Percentiles rank a stretch among this genome's conserved stretches.
phyloP scores from a whole-genome alignment of 2,888 invertebrate species.

The Caprella mutica region DNA sequence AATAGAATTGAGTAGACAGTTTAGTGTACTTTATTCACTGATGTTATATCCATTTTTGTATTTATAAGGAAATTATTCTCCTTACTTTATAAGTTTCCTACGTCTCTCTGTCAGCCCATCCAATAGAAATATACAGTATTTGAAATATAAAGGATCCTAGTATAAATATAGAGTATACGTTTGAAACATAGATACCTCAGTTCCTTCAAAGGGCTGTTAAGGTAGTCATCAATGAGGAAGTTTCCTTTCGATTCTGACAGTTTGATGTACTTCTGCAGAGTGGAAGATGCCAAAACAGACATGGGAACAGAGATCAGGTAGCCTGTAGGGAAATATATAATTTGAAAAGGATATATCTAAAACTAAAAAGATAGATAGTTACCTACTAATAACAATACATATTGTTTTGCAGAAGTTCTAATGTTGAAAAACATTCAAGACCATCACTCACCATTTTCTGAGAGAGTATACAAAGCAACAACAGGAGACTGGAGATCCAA shows the following conservation, averaged over 20 bases:
- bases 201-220: background rate
- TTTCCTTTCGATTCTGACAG: background rate
- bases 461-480: conserved; percentile 63
- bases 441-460: conserved; percentile 37
- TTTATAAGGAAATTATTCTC: no score
- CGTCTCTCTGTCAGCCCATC: no score
- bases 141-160: no score
- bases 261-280: conserved; percentile 44
- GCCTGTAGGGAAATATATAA: no score
- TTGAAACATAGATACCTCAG: background rate
- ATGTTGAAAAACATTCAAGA: background rate
- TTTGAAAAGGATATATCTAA: no score
- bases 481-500: conserved; percentile 77
- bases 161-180: background rate
- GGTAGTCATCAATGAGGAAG: background rate
- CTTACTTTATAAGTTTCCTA: no score
- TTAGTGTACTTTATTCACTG: no score
- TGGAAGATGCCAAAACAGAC: conserved; percentile 76
- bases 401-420: background rate
- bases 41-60: no score
- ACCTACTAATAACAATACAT: background rate
- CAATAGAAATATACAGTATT: no score
- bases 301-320: conserved; percentile 75
- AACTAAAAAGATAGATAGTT: no score
- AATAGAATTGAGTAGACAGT: no score